These are phyloP conservation scores for Volucella zonaria DNA, from an alignment of 2,888 invertebrate species.

Conservation along the genomic window DNA sequence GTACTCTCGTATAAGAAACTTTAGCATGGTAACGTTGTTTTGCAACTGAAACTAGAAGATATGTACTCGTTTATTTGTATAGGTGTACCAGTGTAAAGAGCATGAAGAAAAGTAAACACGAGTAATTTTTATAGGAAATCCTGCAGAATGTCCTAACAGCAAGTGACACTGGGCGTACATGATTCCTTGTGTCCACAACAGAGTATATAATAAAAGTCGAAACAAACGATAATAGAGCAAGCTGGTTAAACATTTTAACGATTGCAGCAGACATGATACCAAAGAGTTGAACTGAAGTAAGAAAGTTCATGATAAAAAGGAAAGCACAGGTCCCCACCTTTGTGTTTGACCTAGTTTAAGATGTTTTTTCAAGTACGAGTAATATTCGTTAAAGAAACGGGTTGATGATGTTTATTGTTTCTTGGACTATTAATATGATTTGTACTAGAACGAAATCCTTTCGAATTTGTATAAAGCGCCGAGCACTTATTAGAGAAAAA, in stretches of 20 bases:
- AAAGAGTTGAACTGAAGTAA: slow-evolving; percentile 16
- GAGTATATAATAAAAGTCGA: slow-evolving; percentile 11
- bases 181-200: slow-evolving; percentile 25
- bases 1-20: slow-evolving; percentile 10
- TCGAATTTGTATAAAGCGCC: too few relatives aligned
- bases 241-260: slow-evolving; percentile 31
- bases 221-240: slow-evolving; percentile 1
- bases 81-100: slow-evolving; percentile 7
- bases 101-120: slow-evolving; percentile 42
- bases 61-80: not conserved
- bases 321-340: slow-evolving; percentile 1
- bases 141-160: slow-evolving; percentile 41
- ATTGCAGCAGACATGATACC: slow-evolving; percentile 19
- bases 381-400: too few relatives aligned
- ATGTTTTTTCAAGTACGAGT: not conserved
- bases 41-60: too few relatives aligned
- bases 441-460: too few relatives aligned
- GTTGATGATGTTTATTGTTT: too few relatives aligned
- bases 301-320: slow-evolving; percentile 21
- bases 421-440: too few relatives aligned
- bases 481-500: too few relatives aligned
- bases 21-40: slow-evolving; percentile 43
- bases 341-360: slow-evolving; percentile 41
- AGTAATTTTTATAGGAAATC: slow-evolving; percentile 44
- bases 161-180: slow-evolving; percentile 41